A percentile compares a stretch with the other conserved stretches of the same genome.
phyloP scores from a whole-genome alignment of 2,113 vertebrate species.

The Corydoras sp. region DNA sequence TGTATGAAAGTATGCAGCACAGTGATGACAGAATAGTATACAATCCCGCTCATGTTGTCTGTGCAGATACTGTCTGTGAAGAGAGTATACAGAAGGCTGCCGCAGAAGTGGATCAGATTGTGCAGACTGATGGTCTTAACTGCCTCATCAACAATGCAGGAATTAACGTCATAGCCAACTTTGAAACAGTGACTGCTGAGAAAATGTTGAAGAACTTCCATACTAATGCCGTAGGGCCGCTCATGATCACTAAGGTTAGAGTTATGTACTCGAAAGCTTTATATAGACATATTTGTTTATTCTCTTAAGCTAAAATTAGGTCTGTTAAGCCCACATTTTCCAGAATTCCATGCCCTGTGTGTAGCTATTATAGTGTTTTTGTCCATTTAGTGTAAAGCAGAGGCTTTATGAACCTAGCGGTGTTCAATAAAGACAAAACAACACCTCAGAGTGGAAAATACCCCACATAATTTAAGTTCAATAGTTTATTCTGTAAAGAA shows the following conservation, averaged over 20 bases:
- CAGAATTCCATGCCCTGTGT: too few relatives aligned
- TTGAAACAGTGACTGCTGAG: conserved; percentile 66
- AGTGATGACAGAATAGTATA: too few relatives aligned
- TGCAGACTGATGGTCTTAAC: conserved; percentile 67
- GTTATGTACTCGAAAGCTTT: neutral
- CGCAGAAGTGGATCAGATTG: conserved; percentile 61
- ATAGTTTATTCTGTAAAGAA: too few relatives aligned
- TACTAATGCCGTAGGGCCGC: conserved; percentile 66
- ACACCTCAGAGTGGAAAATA: too few relatives aligned
- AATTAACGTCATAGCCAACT: conserved; percentile 59
- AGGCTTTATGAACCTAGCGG: too few relatives aligned
- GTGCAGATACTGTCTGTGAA: conserved; percentile 55
- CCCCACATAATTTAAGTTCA: too few relatives aligned
- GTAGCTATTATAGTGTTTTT: neutral
- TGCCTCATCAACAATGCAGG: conserved; percentile 77
- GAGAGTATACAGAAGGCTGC: conserved; percentile 65
- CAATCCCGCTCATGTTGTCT: neutral
- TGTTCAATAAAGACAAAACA: too few relatives aligned
- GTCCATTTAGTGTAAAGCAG: neutral
- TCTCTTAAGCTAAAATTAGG: too few relatives aligned
- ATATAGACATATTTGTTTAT: too few relatives aligned
- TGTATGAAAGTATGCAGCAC: too few relatives aligned
- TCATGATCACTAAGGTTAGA: conserved; percentile 72
- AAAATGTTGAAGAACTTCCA: conserved; percentile 71
- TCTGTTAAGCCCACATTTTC: too few relatives aligned